phyloP scores from a whole-genome alignment of 2,113 vertebrate genomes.

The Anser brachyrhynchus region DNA sequence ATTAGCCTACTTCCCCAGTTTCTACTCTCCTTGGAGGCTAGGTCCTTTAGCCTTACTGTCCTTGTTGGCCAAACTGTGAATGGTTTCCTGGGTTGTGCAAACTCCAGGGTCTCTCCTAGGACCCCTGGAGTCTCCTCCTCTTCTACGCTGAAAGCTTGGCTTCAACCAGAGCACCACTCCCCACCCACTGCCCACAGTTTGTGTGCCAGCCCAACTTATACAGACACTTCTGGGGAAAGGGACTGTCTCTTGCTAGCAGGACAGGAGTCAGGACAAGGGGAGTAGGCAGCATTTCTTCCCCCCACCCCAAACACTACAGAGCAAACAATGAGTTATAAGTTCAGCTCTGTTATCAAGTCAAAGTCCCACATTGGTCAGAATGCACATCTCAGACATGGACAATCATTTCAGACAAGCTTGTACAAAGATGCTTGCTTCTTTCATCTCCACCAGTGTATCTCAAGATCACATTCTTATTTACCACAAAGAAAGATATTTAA shows the following conservation, averaged over 20 bases:
- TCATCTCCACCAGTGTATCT: background rate
- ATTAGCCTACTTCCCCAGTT: background rate
- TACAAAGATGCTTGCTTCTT: background rate
- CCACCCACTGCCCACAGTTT: background rate
- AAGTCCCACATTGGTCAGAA: background rate
- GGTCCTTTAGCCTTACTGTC: background rate
- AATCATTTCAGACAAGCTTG: background rate
- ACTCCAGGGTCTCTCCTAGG: background rate
- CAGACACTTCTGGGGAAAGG: background rate
- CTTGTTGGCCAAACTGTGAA: no score
- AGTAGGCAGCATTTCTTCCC: background rate
- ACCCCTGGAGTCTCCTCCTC: background rate
- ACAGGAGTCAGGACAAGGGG: background rate
- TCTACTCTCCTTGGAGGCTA: fast-evolving
- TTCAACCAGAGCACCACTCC: no score
- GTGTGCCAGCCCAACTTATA: background rate
- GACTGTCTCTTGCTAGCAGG: background rate
- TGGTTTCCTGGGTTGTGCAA: no score
- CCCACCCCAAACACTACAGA: background rate
- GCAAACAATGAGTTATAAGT: background rate
- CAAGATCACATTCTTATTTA: background rate
- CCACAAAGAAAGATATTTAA: background rate
- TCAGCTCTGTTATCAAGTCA: background rate
- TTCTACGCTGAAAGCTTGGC: background rate
- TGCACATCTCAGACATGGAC: background rate